phyloP scores from a whole-genome alignment of 2,113 vertebrate genomes.

The Willisornis vidua region DNA sequence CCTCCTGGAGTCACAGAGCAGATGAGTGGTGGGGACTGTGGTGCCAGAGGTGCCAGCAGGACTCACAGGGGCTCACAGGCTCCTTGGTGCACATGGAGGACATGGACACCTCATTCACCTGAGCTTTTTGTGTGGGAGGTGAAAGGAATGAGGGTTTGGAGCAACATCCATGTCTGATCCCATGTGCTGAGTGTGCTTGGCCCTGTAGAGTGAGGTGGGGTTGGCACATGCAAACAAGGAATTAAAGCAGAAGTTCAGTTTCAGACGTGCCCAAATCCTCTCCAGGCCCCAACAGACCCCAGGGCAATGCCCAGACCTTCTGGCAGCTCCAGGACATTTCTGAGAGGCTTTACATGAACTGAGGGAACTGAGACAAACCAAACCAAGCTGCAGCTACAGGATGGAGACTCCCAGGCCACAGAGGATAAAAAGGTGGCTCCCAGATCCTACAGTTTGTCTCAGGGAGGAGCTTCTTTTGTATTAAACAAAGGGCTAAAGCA shows the following conservation, averaged over 20 bases:
- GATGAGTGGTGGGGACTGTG: rapidly evolving
- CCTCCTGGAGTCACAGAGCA: background rate
- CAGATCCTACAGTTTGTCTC: background rate
- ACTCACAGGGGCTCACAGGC: background rate
- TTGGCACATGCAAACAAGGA: background rate
- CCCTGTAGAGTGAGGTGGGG: background rate
- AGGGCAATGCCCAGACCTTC: background rate
- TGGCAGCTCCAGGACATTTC: background rate
- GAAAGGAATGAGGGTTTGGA: background rate
- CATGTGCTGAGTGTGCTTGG: background rate
- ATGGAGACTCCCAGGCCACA: too few species aligned
- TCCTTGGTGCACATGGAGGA: background rate
- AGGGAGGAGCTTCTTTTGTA: rapidly evolving
- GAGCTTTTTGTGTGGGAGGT: background rate
- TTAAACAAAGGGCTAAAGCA: rapidly evolving
- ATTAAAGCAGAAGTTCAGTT: background rate
- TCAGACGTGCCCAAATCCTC: background rate
- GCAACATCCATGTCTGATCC: background rate
- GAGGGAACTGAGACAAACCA: background rate
- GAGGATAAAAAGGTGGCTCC: background rate
- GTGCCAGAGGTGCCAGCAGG: background rate
- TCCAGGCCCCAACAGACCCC: background rate
- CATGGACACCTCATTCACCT: background rate
- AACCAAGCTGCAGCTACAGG: background rate
- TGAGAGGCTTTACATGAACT: background rate